These are phyloP conservation scores for Tenebrio molitor DNA, from an alignment of 1,140 invertebrate species.

Conservation along the genomic window DNA sequence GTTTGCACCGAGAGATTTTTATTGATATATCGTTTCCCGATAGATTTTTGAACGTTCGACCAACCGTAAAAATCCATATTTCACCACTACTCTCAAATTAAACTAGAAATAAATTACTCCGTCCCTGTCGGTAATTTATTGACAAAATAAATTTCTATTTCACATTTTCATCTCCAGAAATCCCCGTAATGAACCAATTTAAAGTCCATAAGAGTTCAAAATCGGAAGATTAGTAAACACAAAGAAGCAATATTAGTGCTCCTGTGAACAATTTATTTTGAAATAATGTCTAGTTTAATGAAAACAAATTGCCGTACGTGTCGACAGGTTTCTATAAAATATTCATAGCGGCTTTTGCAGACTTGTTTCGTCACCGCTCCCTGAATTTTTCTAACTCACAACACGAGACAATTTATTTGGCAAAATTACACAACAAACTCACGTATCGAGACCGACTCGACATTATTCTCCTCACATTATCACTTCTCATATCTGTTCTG, in stretches of 20 bases:
- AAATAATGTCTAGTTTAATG: slow-evolving; percentile 37
- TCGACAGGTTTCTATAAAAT: slow-evolving; percentile 31
- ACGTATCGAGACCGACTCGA: no score
- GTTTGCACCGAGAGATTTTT: slow-evolving; percentile 33
- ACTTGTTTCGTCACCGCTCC: slow-evolving; percentile 6
- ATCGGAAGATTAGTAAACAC: slow-evolving; percentile 37
- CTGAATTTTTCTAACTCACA: not conserved
- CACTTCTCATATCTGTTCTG: slow-evolving; percentile 9
- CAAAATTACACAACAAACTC: no score
- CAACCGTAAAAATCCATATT: slow-evolving; percentile 34
- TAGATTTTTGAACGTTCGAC: slow-evolving; percentile 24
- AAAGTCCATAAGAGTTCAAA: slow-evolving; percentile 26
- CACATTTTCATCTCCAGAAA: slow-evolving; percentile 24
- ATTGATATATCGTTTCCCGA: slow-evolving; percentile 36
- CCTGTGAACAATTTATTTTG: slow-evolving; percentile 32
- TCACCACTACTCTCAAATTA: slow-evolving; percentile 36
- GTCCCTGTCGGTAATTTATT: slow-evolving; percentile 16
- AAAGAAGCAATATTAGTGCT: slow-evolving; percentile 35
- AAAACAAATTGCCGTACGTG: slow-evolving; percentile 33
- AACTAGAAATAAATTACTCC: slow-evolving; percentile 29
- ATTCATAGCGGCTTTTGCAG: slow-evolving; percentile 31
- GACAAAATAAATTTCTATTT: slow-evolving; percentile 36
- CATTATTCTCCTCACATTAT: not conserved
- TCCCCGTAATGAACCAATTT: slow-evolving; percentile 28
- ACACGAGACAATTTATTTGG: not conserved